Evolutionary conservation across 1,140 invertebrate genomes (phyloP).

Genomic region (Luehdorfia chinensis): DNA sequence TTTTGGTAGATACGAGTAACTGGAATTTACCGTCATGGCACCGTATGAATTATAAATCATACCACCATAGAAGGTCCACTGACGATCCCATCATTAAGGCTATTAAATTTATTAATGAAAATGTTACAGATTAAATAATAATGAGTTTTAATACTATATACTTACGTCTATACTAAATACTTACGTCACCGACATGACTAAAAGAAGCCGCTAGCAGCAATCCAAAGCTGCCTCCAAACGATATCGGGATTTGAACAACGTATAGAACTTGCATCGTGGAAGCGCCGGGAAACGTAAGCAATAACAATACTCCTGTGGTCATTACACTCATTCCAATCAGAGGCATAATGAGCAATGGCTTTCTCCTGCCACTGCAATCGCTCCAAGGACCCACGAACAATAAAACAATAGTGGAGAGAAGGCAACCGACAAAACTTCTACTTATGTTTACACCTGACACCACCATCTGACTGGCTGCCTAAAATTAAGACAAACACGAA

Average conservation of each 20-base stretch:
- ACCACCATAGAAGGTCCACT: too few relatives aligned
- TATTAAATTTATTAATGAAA: too few relatives aligned
- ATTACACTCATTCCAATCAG: constrained; percentile 64
- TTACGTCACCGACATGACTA: constrained; percentile 69
- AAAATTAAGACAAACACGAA: constrained; percentile 35
- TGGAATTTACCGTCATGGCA: too few relatives aligned
- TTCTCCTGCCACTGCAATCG: constrained; percentile 69
- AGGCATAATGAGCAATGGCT: constrained; percentile 65
- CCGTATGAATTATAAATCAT: too few relatives aligned
- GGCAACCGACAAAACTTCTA: constrained; percentile 60
- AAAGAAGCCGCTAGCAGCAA: constrained; percentile 59
- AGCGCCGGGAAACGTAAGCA: constrained; percentile 62
- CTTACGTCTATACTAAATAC: too few relatives aligned
- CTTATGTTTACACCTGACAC: constrained; percentile 61
- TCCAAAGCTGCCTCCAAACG: constrained; percentile 68
- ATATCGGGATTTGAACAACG: constrained; percentile 63
- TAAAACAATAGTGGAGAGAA: constrained; percentile 57
- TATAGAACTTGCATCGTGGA: constrained; percentile 59
- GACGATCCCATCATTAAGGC: too few relatives aligned
- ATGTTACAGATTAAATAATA: too few relatives aligned
- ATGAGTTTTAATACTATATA: too few relatives aligned
- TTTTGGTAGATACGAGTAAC: too few relatives aligned
- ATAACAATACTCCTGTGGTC: constrained; percentile 51
- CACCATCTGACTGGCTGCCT: constrained; percentile 64
- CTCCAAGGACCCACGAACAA: constrained; percentile 72